These are phyloP conservation scores for Gymnoscopelus braueri DNA, from an alignment of 2,797 vertebrate species.

Conservation along the genomic window DNA sequence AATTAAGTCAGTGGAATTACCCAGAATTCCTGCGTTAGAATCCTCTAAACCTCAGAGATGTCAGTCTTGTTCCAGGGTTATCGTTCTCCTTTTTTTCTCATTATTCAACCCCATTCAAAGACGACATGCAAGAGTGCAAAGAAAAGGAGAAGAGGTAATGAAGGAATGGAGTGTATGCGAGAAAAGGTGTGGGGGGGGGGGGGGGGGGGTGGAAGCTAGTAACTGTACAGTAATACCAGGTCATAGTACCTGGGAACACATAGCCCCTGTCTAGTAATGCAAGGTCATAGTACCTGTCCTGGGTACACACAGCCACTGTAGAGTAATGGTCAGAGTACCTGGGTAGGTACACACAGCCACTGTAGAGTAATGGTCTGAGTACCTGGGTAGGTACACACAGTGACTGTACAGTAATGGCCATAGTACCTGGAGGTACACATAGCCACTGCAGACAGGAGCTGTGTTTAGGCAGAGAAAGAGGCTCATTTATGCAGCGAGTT, in stretches of 20 bases:
- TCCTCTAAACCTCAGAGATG: constrained; percentile 71
- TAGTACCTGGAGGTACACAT: too few species aligned
- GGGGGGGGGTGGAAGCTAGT: constrained; percentile 47
- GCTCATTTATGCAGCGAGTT: constrained; percentile 64
- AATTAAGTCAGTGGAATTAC: constrained; percentile 63
- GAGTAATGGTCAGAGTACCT: not conserved
- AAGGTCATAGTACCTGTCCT: not conserved
- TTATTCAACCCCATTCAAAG: too few species aligned
- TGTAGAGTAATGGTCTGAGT: constrained; percentile 34
- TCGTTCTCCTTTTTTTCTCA: constrained; percentile 44
- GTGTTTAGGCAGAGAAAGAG: constrained; percentile 68
- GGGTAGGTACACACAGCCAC: constrained; percentile 31
- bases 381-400: too few species aligned
- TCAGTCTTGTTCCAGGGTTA: constrained; percentile 43
- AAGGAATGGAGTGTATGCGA: too few species aligned
- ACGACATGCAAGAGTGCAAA: too few species aligned
- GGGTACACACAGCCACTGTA: constrained; percentile 50
- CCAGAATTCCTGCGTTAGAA: constrained; percentile 62
- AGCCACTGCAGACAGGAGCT: constrained; percentile 31
- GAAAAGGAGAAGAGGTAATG: too few species aligned
- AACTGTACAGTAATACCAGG: constrained; percentile 34
- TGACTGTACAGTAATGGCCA: too few species aligned
- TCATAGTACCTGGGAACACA: not conserved
- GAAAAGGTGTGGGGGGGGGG: constrained; percentile 24
- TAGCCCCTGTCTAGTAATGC: constrained; percentile 28